phyloP scores from a whole-genome alignment of 2,113 vertebrate species.

The Corydoras maculifer region DNA sequence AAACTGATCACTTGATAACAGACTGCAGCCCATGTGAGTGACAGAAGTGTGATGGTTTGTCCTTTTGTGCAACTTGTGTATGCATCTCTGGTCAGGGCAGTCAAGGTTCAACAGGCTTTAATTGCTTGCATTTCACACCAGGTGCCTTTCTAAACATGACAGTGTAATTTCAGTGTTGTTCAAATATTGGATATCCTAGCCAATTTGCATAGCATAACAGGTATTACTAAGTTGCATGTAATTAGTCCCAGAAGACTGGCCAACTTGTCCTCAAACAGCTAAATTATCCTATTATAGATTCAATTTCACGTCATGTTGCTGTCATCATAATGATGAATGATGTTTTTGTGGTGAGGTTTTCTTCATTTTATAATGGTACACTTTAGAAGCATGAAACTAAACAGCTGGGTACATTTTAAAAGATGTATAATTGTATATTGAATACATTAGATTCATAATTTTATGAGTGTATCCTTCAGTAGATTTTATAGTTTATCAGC shows the following conservation, averaged over 20 bases:
- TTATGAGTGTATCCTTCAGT: no score
- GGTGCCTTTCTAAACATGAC: slow-evolving; percentile 54
- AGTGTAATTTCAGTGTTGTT: slow-evolving; percentile 48
- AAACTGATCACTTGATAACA: no score
- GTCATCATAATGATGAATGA: slow-evolving; percentile 51
- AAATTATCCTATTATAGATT: slow-evolving; percentile 31
- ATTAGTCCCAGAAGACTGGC: slow-evolving; percentile 52
- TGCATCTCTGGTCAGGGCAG: slow-evolving; percentile 41
- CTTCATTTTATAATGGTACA: not conserved
- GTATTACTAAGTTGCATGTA: slow-evolving; percentile 51
- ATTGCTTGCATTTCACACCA: slow-evolving; percentile 55
- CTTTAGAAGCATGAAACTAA: slow-evolving; percentile 10
- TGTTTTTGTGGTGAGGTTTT: slow-evolving; percentile 11
- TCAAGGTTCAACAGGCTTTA: slow-evolving; percentile 55
- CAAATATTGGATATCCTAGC: slow-evolving; percentile 41
- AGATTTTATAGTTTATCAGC: no score
- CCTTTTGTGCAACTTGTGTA: slow-evolving; percentile 40
- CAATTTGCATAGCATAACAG: slow-evolving; percentile 48
- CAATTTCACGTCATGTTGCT: slow-evolving; percentile 19
- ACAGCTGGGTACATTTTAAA: slow-evolving; percentile 34
- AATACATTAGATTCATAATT: not conserved
- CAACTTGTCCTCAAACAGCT: slow-evolving; percentile 49
- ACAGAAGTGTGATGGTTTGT: not conserved
- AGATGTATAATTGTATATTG: slow-evolving; percentile 6
- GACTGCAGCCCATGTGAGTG: not conserved